These are phyloP conservation scores for Varroa destructor DNA, from an alignment of 1,140 invertebrate species.

Conservation along the genomic window DNA sequence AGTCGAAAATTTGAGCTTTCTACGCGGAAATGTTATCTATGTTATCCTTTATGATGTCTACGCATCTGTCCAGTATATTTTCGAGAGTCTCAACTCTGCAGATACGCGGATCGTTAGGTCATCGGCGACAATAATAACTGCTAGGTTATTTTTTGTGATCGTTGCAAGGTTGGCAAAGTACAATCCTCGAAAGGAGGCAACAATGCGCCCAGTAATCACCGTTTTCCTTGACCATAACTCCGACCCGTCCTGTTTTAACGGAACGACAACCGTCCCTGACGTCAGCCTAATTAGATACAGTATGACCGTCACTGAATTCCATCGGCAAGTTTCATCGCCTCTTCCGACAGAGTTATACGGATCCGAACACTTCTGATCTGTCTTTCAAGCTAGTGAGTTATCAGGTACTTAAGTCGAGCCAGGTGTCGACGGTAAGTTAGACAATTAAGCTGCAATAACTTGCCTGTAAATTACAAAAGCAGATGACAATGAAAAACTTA, in stretches of 20 bases:
- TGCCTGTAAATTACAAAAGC: too few relatives aligned
- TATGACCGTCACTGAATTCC: slow-evolving; percentile 47
- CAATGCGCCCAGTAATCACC: slow-evolving; percentile 35
- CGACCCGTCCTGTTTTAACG: slow-evolving; percentile 73
- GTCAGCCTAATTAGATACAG: slow-evolving; percentile 81
- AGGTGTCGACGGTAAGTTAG: too few relatives aligned
- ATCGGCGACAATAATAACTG: slow-evolving; percentile 56
- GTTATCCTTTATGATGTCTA: slow-evolving; percentile 96
- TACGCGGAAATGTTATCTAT: slow-evolving; percentile 94
- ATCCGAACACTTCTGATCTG: too few relatives aligned
- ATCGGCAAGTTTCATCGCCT: too few relatives aligned
- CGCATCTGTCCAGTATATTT: slow-evolving; percentile 85
- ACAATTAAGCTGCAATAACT: too few relatives aligned
- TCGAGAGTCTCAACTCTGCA: slow-evolving; percentile 91
- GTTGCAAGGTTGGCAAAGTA: slow-evolving; percentile 59
- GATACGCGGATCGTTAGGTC: slow-evolving; percentile 49
- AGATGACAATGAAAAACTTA: too few relatives aligned
- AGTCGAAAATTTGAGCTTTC: slow-evolving; percentile 91
- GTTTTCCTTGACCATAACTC: slow-evolving; percentile 61
- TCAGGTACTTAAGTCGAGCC: too few relatives aligned
- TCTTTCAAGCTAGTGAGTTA: too few relatives aligned
- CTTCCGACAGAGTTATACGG: too few relatives aligned
- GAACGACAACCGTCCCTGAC: slow-evolving; percentile 92
- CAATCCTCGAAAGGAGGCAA: slow-evolving; percentile 46
- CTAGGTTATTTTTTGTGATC: slow-evolving; percentile 45